Evolutionary conservation across 1,140 invertebrate genomes (phyloP), one percentile per base, ranked within the genome.

Genomic region (Phymorhynchus buccinoides): DNA sequence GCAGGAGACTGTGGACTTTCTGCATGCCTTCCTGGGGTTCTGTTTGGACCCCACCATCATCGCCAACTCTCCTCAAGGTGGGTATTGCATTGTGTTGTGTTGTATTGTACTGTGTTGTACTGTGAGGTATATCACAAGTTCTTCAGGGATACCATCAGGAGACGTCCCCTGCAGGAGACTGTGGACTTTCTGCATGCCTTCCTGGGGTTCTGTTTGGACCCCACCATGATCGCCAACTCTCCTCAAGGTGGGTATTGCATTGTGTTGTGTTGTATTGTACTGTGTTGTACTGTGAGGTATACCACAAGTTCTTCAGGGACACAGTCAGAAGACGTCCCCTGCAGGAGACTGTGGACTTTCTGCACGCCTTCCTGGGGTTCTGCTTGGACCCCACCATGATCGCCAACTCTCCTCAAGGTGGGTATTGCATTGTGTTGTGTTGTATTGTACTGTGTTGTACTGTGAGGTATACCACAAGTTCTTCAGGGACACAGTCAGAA

Each of bases 101-200:
- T n/a, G n/a, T n/a, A n/a, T n/a, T n/a, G n/a, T n/a, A n/a, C n/a
- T n/a, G n/a, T n/a, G n/a, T n/a, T n/a, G n/a, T n/a, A n/a, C n/a
- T n/a, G n/a, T n/a, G n/a, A n/a, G n/a, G n/a, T n/a, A n/a, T n/a
- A n/a, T n/a, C n/a, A n/a, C 66, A 91, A 90, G 62, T 98, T 96
- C 87, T 93, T 99, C 27, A 95, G 95, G 85, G 95, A 96, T 68
- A 96, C 97, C 93, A 96, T 99, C 0, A 95, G 95, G 77, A 95
- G 95, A 6, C 95, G 96, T 44, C 95, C 96, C 0, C 93, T 99
- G 35, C 94, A 95, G 3, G 97, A 98, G 80, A 95, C 99, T 18
- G 92, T 99, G 3, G 98, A 99, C 90, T 97, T 99, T 90, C 96
- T 99, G 73, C 99, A 99, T 93, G 95, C 98, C 9, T 98, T 99